These are phyloP conservation scores for Micoletzkya japonica DNA, from an alignment of 2,888 invertebrate species.

Conservation along the genomic window DNA sequence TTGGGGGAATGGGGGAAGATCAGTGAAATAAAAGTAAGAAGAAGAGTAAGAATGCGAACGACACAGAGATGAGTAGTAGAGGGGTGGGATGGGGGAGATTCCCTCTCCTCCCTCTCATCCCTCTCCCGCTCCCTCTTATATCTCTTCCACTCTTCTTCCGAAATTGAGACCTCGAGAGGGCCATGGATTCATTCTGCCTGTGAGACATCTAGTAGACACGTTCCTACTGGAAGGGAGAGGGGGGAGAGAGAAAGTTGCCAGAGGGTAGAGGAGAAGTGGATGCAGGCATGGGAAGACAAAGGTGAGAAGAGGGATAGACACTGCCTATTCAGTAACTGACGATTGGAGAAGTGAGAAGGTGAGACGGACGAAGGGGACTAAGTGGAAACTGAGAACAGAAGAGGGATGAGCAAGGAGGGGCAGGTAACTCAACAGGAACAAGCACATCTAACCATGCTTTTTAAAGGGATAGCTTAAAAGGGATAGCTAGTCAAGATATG, in stretches of 20 bases:
- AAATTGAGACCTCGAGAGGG: slow-evolving; percentile 30
- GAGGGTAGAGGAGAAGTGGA: too few species aligned
- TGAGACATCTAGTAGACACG: too few species aligned
- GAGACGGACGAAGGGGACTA: neutral
- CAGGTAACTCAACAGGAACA: too few species aligned
- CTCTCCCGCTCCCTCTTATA: slow-evolving; percentile 3
- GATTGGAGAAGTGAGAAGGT: neutral
- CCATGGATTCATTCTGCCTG: slow-evolving; percentile 22
- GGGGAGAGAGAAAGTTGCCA: neutral
- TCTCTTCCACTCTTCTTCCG: slow-evolving; percentile 1
- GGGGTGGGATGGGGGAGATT: neutral
- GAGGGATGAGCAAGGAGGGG: neutral
- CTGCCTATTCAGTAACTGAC: too few species aligned
- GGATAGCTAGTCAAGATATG: too few species aligned
- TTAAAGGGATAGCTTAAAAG: too few species aligned
- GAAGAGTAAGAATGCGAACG: neutral
- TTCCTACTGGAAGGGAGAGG: too few species aligned
- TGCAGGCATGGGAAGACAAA: too few species aligned
- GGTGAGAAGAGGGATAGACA: too few species aligned
- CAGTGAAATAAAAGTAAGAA: neutral
- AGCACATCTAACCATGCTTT: too few species aligned
- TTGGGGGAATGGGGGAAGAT: neutral
- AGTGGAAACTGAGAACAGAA: slow-evolving; percentile 5
- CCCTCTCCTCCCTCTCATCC: neutral
- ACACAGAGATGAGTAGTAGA: neutral